Conservation (phyloP, 2,888 invertebrate genomes). For the Drosophila fulvimacula region DNA sequence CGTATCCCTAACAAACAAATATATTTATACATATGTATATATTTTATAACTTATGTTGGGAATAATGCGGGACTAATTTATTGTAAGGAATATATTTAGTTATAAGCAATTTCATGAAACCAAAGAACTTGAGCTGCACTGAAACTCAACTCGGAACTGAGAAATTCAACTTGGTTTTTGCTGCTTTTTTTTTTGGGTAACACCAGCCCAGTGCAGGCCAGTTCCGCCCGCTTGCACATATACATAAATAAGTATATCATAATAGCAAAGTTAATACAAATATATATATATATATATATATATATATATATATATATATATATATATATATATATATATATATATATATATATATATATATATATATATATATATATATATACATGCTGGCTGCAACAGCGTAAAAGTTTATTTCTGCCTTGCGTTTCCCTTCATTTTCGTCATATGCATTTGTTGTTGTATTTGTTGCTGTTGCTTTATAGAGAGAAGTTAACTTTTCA, state of each 20-base stretch:
- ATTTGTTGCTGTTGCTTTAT: constrained; percentile 28
- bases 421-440: constrained; percentile 32
- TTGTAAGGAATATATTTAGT: no score
- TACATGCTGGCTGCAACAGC: constrained; percentile 3
- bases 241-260: constrained; percentile 15
- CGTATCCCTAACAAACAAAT: no score
- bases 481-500: constrained; percentile 36
- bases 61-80: no score
- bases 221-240: not conserved
- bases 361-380: not conserved
- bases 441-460: constrained; percentile 32
- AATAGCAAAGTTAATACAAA: constrained; percentile 12
- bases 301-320: constrained; percentile 11
- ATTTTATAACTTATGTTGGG: no score
- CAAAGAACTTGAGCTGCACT: no score
- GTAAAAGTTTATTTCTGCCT: constrained; percentile 26
- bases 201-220: not conserved
- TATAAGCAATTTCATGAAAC: no score
- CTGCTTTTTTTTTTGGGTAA: not conserved
- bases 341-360: constrained; percentile 11
- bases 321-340: constrained; percentile 6
- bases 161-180: not conserved
- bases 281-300: constrained; percentile 7
- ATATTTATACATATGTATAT: no score
- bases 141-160: constrained; percentile 10